Percentiles rank a stretch among this genome's conserved stretches.
These are phyloP conservation scores for Crossocerus cetratus DNA, from an alignment of 2,888 invertebrate species.

Conservation along the genomic window DNA sequence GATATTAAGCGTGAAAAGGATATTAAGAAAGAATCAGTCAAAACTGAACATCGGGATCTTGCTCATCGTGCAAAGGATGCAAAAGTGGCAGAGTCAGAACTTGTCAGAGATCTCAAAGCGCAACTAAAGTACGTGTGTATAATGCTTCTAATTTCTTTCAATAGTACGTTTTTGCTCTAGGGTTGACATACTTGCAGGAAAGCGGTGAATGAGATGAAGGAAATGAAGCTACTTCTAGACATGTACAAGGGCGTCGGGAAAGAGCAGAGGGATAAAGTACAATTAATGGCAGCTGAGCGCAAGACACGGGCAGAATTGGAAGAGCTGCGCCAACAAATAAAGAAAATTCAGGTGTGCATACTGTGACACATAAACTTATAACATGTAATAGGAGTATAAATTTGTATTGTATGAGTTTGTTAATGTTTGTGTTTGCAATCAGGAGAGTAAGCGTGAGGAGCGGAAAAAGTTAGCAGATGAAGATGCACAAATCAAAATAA, in stretches of 20 bases:
- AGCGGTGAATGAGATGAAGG: constrained; percentile 94
- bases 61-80: constrained; percentile 82
- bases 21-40: constrained; percentile 76
- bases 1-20: constrained; percentile 82
- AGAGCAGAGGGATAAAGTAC: constrained; percentile 97
- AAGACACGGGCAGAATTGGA: constrained; percentile 94
- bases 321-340: constrained; percentile 90
- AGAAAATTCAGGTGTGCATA: constrained; percentile 85
- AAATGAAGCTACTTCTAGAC: constrained; percentile 94
- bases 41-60: constrained; percentile 79
- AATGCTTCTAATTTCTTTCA: background rate
- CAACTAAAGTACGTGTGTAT: constrained; percentile 87
- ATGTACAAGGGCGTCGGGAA: constrained; percentile 99
- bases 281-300: constrained; percentile 96
- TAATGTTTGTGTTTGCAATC: constrained; percentile 52
- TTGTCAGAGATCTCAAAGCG: constrained; percentile 91
- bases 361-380: no score
- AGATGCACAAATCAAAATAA: constrained; percentile 95
- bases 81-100: constrained; percentile 85
- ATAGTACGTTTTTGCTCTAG: background rate
- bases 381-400: background rate
- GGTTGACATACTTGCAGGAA: constrained; percentile 81
- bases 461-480: constrained; percentile 95
- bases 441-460: constrained; percentile 95
- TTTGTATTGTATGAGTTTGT: background rate